Base-by-base conservation (phyloP, 2,888 invertebrate species). In the Eremobia ochroleuca region DNA sequence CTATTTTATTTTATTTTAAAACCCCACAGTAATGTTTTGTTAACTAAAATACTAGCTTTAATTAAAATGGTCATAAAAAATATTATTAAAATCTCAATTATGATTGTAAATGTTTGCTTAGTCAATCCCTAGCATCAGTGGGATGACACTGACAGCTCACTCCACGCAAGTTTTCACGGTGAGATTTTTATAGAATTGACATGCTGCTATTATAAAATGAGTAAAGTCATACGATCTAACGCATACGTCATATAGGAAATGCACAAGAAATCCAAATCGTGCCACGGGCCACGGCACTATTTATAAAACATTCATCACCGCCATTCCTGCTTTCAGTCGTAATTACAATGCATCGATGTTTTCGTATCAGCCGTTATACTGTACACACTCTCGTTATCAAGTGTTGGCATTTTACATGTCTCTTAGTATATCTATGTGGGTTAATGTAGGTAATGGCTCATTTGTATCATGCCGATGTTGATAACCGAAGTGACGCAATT, bases 371-470 rank as follows among this genome's bases (percentile, higher is more conserved):
- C 15, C 77, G 61, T 34, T 62, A 52, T 46, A 55, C 67, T 52
- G 67, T 15, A 62, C 49, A 61, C 28, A 66, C 68, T 73, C 34
- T 65, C 52, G 65, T 76, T 89, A 89, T 85, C 89, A 81, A 78
- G 43, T 83, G 73, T 87, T 85, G 81, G 81, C 85, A 71, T 69
- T 73, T 59, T 71, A 80, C 75, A 78, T 76, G 76, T 82, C 65
- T 73, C 55, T 76, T 61, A 25, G 46, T 81, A 82, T 86, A 90
- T 89, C 85, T 87, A 87, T 88, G 73, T 91, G 73, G 91, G 89
- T 88, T 88, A 88, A 87, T 82, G 83, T 86, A 87, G 81, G 83
- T 86, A 88, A 87, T 81, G 81, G 78, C 80, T 82, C 80, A 80
- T 83, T 83, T 77, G 67, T 88, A 73, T 77, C 80, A 82, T 76